Evolutionary conservation across 1,140 invertebrate genomes (phyloP).

Genomic region (Bombus turneri): DNA sequence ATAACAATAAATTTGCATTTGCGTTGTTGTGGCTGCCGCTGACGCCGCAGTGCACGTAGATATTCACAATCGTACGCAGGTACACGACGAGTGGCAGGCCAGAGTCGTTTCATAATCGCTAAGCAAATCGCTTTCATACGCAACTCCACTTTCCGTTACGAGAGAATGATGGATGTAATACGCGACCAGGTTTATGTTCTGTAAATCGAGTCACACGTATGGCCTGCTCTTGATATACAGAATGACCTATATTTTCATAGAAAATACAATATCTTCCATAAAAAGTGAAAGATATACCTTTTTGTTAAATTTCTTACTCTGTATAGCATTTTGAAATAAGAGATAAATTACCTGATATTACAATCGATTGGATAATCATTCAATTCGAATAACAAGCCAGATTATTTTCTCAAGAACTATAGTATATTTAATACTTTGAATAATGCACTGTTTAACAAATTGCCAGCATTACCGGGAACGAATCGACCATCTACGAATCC

Average conservation of each 20-base stretch:
- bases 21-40: constrained; percentile 76
- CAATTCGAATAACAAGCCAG: not conserved
- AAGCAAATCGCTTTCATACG: constrained; percentile 75
- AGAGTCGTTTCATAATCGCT: constrained; percentile 79
- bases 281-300: not conserved
- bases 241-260: not conserved
- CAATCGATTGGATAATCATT: not conserved
- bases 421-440: not conserved
- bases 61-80: constrained; percentile 68
- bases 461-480: too few species aligned
- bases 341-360: not conserved
- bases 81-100: constrained; percentile 58
- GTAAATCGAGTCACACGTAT: constrained; percentile 54
- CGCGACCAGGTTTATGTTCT: constrained; percentile 54
- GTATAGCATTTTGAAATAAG: not conserved
- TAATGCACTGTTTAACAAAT: not conserved
- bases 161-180: constrained; percentile 65
- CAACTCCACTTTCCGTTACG: constrained; percentile 52
- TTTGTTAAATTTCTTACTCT: not conserved
- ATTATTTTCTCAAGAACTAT: not conserved
- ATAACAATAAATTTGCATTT: constrained; percentile 82
- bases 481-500: not conserved
- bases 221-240: constrained; percentile 41
- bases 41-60: constrained; percentile 76
- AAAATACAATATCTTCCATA: not conserved